Base-by-base conservation (phyloP, 2,797 vertebrate genomes). In the Psittacula derbiana region DNA sequence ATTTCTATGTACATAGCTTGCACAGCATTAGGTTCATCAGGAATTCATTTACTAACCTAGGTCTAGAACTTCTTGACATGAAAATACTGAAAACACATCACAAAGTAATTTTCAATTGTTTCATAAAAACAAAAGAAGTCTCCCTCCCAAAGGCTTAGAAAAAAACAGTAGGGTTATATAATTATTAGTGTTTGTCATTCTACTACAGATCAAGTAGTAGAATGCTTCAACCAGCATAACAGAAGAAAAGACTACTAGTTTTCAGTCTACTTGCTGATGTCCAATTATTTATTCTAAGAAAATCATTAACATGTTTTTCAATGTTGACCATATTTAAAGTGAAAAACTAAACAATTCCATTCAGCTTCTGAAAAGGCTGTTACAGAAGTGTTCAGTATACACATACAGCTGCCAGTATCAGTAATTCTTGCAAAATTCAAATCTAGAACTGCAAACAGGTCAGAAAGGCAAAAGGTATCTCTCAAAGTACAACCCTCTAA, bases 51-150 rank as follows among this genome's bases (percentile, higher is more conserved):
- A 98, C 97, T 91, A 90, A 92, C 92, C 87, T 74, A 93, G 78
- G 89, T 96, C 86, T 97, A 95, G 93, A 95, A 95, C 91, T 97
- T 96, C 88, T 91, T 96, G 96, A 86, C 97, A 97, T 95, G 97
- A 98, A 98, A 98, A 97, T 95, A 97, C 76, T 93, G 95, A 97
- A 96, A 96, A 96, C 62, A 97, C 50, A 31, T 92, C 75, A 96
- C 70, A 94, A 97, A 96, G 92, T 62, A 62, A 97, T 89, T 96
- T 96, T 64, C 71, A 95, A 97, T 36, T 89, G 36, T 25, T 88
- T 92, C 27, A 95, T 65, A 44, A 90, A 95, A 95, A 90, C 36
- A 93, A 96, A 97, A 92, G 41, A 33, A 85, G 76, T 11, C 3
- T 5, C 20, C 4, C n/a, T 33, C 41, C 83, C 71, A 95, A 91